Evolutionary conservation across 2,888 invertebrate species (phyloP), one percentile per base, ranked within the genome.

Genomic region (Sclerodermus sp.): DNA sequence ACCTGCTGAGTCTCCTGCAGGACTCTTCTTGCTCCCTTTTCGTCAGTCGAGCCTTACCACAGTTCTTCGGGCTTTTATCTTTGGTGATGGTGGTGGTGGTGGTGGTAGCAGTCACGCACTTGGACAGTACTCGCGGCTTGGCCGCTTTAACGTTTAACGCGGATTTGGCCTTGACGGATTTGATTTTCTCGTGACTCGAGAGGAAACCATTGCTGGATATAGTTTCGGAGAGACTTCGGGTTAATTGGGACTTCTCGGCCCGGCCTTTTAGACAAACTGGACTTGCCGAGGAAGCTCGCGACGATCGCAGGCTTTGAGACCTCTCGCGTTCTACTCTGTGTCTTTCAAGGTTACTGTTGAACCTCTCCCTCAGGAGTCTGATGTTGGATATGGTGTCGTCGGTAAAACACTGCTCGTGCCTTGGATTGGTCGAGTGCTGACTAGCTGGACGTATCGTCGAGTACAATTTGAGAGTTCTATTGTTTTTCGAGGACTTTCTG

Each of bases 401-500:
- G n/a, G 73, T 70, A 60, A 83, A 83, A 49, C 83, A 83, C 55
- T 82, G 81, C 54, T 81, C 80, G 67, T 83, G 83, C 40, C 83
- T 71, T 17, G 71, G 76, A 55, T 67, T 76, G 18, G 64, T 38
- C 0, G 42, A 10, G n/a, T 49, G 42, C 8, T 13, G n/a, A 9
- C 16, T 37, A 13, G 41, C 53, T n/a, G n/a, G n/a, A 31, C 16
- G 34, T 0, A 38, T 46, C 32, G 38, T 54, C 1, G 47, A 83
- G 38, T 87, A 84, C 41, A 89, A 74, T 68, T 84, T 82, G 9
- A 90, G 79, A 1, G 89, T 88, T 49, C 84, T 84, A 66, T 86
- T 90, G 62, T 86, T 85, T 65, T 84, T 85, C 0, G 91, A 91
- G 0, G 91, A 91, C 58, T 85, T 84, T 62, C 92, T 83, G 72